Evolutionary conservation across 2,113 vertebrate genomes (phyloP).

Genomic region (Crotalus helleri): DNA sequence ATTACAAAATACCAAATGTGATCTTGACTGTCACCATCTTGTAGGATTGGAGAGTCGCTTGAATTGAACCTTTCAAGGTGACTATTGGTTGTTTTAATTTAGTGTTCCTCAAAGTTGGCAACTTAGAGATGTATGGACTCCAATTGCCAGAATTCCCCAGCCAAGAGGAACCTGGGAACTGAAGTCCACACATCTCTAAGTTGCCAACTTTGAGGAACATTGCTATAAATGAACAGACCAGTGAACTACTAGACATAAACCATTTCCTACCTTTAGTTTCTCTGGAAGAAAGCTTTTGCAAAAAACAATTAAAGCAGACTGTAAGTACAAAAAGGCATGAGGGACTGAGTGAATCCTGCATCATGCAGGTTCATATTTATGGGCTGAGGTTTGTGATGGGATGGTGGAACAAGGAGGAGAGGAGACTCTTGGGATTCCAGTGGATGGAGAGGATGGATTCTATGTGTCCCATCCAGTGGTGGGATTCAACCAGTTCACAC

Average conservation of each 20-base stretch:
- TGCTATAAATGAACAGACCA: not conserved
- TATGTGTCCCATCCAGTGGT: no score
- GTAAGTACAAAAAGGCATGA: not conserved
- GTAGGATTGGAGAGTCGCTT: not conserved
- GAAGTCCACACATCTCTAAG: not conserved
- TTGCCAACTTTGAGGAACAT: not conserved
- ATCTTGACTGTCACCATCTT: not conserved
- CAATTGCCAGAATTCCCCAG: not conserved
- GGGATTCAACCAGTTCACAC: no score
- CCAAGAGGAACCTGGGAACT: not conserved
- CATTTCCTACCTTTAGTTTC: not conserved
- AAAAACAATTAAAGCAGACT: not conserved
- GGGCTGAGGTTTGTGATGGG: not conserved
- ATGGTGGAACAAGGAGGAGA: not conserved
- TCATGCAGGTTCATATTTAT: not conserved
- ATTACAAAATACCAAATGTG: not conserved
- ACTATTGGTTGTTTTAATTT: not conserved
- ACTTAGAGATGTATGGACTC: not conserved
- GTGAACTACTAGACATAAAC: not conserved
- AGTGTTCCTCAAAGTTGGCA: not conserved
- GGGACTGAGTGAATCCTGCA: not conserved
- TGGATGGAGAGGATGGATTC: not conserved
- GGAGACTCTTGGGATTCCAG: not conserved
- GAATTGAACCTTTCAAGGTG: not conserved
- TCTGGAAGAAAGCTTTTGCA: not conserved